Conservation (phyloP, 1,140 invertebrate species). For the Drosophila gunungcola region DNA sequence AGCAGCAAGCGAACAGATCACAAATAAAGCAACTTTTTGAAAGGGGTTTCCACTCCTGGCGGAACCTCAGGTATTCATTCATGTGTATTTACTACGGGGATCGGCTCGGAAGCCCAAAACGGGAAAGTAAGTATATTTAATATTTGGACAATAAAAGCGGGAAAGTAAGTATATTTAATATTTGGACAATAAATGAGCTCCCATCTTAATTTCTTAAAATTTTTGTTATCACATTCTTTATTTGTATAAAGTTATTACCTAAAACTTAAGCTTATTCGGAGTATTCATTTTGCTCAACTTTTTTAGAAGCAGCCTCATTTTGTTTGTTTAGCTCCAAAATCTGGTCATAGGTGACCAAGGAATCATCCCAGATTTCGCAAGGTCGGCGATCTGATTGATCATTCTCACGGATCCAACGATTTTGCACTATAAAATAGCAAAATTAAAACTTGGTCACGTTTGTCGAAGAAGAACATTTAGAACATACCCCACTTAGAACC, state of each 20-base stretch:
- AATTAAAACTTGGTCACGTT: no score
- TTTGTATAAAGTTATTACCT: background rate
- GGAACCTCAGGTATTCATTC: slow-evolving; percentile 44
- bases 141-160: background rate
- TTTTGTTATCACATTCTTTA: background rate
- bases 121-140: slow-evolving; percentile 4
- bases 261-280: background rate
- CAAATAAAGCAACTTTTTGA: slow-evolving; percentile 66
- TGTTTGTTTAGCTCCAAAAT: slow-evolving; percentile 14
- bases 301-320: background rate
- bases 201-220: no score
- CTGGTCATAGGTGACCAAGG: background rate
- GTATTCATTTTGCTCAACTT: background rate
- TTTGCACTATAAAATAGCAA: slow-evolving; percentile 51
- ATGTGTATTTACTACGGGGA: slow-evolving; percentile 2
- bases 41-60: slow-evolving; percentile 42
- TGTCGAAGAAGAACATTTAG: no score
- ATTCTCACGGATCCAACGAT: slow-evolving; percentile 78
- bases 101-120: no score
- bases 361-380: slow-evolving; percentile 63
- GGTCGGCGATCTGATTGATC: slow-evolving; percentile 61
- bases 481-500: slow-evolving; percentile 95
- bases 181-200: background rate
- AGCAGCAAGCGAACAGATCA: slow-evolving; percentile 22
- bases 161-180: slow-evolving; percentile 10